Evolutionary conservation across 2,888 invertebrate species (phyloP).

Genomic region (Chymomyza amoena): DNA sequence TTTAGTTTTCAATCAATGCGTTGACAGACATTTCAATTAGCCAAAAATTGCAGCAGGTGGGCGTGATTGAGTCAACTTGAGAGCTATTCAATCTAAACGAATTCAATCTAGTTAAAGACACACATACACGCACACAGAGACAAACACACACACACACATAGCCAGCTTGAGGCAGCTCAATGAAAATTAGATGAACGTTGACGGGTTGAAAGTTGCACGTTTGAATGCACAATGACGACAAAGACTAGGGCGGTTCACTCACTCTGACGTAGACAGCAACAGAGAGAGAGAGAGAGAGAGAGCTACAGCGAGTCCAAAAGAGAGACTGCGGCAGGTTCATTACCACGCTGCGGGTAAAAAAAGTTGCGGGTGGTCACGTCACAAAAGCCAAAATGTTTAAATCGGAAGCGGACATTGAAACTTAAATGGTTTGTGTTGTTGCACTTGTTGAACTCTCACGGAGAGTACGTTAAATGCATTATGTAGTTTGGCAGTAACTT

Average conservation of each 20-base stretch:
- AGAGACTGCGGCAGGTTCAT: conserved; percentile 34
- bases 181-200: conserved; percentile 63
- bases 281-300: neutral
- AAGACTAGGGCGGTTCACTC: conserved; percentile 1
- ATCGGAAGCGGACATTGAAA: conserved; percentile 31
- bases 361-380: conserved; percentile 66
- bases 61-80: neutral
- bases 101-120: neutral
- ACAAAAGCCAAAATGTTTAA: conserved; percentile 13
- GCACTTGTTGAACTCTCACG: neutral
- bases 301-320: conserved; percentile 9
- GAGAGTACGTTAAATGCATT: neutral
- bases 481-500: neutral
- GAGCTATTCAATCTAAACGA: neutral
- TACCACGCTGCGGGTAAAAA: conserved; percentile 56
- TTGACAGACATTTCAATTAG: conserved; percentile 70
- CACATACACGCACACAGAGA: neutral
- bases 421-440: neutral
- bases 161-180: conserved; percentile 38
- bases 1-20: conserved; percentile 52
- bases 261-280: conserved; percentile 3
- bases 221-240: conserved; percentile 33
- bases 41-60: conserved; percentile 51
- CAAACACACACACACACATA: too few relatives aligned
- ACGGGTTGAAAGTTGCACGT: conserved; percentile 48